phyloP scores from a whole-genome alignment of 92 coral and sea anemone species.

The Diadumene lineata region DNA sequence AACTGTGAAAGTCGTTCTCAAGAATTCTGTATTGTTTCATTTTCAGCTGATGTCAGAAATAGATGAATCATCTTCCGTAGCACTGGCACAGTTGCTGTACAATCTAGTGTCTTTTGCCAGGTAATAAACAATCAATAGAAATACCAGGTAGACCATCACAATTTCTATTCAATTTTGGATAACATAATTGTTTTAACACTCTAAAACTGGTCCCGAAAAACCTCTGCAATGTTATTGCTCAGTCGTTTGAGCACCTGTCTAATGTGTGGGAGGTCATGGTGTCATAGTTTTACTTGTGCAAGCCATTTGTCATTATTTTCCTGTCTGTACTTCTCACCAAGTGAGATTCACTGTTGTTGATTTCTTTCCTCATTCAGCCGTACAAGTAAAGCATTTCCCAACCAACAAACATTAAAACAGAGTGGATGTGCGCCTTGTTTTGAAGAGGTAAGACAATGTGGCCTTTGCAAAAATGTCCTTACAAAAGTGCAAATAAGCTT shows the following conservation, averaged over 20 bases:
- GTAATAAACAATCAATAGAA: slow-evolving; percentile 49
- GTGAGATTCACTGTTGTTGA: background rate
- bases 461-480: background rate
- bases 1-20: no score
- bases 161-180: no score
- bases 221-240: no score
- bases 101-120: slow-evolving; percentile 91
- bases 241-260: no score
- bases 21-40: background rate
- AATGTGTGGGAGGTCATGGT: no score
- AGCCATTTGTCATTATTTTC: background rate
- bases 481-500: no score
- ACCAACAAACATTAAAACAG: slow-evolving; percentile 78
- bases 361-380: slow-evolving; percentile 44
- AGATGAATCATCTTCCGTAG: slow-evolving; percentile 63
- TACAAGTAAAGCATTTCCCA: slow-evolving; percentile 92
- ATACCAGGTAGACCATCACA: no score
- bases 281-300: no score
- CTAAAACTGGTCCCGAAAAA: no score
- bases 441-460: slow-evolving; percentile 64
- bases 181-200: no score
- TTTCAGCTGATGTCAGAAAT: slow-evolving; percentile 70
- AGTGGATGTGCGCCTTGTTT: slow-evolving; percentile 95
- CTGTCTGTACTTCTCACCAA: background rate
- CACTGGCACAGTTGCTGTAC: slow-evolving; percentile 85